phyloP scores from a whole-genome alignment of 1,140 invertebrate genomes.

The Proctacanthus coquilletti region DNA sequence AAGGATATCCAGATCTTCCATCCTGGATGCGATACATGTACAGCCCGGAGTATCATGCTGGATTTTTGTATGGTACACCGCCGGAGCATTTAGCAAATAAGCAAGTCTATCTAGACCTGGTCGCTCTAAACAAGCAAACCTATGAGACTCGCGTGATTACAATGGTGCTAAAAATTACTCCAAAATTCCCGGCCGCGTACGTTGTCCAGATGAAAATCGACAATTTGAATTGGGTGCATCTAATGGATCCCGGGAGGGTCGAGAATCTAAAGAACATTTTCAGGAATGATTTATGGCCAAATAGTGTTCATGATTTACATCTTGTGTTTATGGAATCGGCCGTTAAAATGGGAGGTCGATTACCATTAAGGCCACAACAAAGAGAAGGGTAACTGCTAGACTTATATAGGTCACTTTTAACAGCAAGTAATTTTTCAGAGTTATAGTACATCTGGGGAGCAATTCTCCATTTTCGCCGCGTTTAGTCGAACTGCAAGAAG shows the following conservation, averaged over 20 bases:
- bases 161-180: constrained; percentile 43
- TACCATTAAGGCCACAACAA: constrained; percentile 64
- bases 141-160: constrained; percentile 56
- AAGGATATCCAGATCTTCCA: constrained; percentile 54
- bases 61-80: constrained; percentile 66
- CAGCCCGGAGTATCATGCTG: constrained; percentile 50
- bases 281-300: constrained; percentile 41
- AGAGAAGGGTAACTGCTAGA: constrained; percentile 56
- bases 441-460: constrained; percentile 67
- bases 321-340: constrained; percentile 71
- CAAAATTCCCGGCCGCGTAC: constrained; percentile 52
- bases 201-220: constrained; percentile 77
- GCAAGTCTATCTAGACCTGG: constrained; percentile 48
- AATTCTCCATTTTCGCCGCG: constrained; percentile 53
- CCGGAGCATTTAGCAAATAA: constrained; percentile 36
- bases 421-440: constrained; percentile 35
- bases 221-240: constrained; percentile 51
- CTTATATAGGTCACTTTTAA: neutral
- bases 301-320: constrained; percentile 51
- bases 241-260: constrained; percentile 35
- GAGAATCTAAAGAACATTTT: constrained; percentile 60
- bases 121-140: constrained; percentile 57
- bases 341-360: constrained; percentile 61
- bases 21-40: constrained; percentile 70
- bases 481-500: constrained; percentile 58